Base-by-base conservation (phyloP, 2,888 invertebrate genomes). In the Julus scandinavius region DNA sequence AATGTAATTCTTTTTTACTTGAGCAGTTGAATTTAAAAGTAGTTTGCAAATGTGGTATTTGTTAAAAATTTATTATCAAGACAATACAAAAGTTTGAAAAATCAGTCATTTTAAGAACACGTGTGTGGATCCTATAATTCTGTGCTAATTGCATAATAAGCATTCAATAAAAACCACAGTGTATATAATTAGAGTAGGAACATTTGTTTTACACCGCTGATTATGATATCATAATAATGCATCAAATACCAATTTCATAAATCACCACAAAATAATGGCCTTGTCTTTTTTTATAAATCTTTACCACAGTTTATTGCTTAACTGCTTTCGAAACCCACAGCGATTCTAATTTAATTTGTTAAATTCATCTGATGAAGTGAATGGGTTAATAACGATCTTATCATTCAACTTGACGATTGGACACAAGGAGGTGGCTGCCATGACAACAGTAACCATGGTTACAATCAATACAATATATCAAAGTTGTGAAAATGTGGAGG, bases 361-460 rank as follows among this genome's bases (percentile, higher is more conserved):
- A 80, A 80, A 80, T 80, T 38, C 80, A 80, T 38, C 29, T 11
- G 80, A 38, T 38, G 38, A 80, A 80, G 29, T 80, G 38, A 80
- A 80, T 29, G 80, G 80, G 80, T 17, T 38, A 80, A 38, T 80
- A 80, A 80, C 80, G 80, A 80, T 38, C 80, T 80, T 80, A 80
- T 38, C 80, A 80, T 80, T 80, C 13, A 80, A 38, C 13, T 38
- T 80, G 38, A 38, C 38, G 80, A 80, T 38, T 80, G 80, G 38
- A 38, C 80, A 80, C 80, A 15, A 80, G 80, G 38, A 80, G 80
- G 80, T 80, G 80, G 80, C 11, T 80, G 38, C 80, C 80, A 80
- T 80, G 80, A 20, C 80, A 80, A 80, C 80, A 38, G 80, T 80
- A 38, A 80, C 80, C 80, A 80, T 80, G 80, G 63, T n/a, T 29